phyloP scores from a whole-genome alignment of 2,797 vertebrate species.

The Oceanodroma leucorhoa region DNA sequence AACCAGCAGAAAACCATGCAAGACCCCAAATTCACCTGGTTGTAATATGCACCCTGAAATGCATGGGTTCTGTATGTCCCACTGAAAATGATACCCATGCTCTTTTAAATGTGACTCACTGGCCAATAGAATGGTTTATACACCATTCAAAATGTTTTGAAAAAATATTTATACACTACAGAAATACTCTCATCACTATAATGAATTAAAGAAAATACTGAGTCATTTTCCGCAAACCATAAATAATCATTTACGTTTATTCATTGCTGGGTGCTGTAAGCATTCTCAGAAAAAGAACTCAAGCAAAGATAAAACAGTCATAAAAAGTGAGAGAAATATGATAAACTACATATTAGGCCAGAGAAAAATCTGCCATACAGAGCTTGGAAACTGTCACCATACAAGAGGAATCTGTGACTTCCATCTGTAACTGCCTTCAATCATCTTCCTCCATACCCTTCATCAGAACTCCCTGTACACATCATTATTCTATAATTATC shows the following conservation, averaged over 20 bases:
- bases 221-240: slow-evolving; percentile 23
- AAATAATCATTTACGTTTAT: slow-evolving; percentile 59
- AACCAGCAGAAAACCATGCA: background rate
- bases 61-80: background rate
- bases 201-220: slow-evolving; percentile 50
- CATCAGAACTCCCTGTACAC: slow-evolving; percentile 6
- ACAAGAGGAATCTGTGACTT: slow-evolving; percentile 51
- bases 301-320: slow-evolving; percentile 53
- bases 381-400: slow-evolving; percentile 40
- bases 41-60: background rate
- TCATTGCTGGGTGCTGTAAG: slow-evolving; percentile 24
- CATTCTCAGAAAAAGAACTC: slow-evolving; percentile 27
- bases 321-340: slow-evolving; percentile 50
- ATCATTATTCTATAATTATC: slow-evolving; percentile 35
- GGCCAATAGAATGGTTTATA: background rate
- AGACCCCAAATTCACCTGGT: background rate
- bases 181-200: slow-evolving; percentile 1
- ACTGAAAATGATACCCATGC: background rate
- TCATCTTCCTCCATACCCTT: slow-evolving; percentile 36
- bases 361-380: slow-evolving; percentile 39
- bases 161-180: background rate
- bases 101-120: background rate
- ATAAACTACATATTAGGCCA: slow-evolving; percentile 50
- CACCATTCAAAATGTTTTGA: background rate
- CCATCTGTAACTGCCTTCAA: slow-evolving; percentile 54